phyloP scores from a whole-genome alignment of 2,888 invertebrate genomes.

The Nymphalis urticae region DNA sequence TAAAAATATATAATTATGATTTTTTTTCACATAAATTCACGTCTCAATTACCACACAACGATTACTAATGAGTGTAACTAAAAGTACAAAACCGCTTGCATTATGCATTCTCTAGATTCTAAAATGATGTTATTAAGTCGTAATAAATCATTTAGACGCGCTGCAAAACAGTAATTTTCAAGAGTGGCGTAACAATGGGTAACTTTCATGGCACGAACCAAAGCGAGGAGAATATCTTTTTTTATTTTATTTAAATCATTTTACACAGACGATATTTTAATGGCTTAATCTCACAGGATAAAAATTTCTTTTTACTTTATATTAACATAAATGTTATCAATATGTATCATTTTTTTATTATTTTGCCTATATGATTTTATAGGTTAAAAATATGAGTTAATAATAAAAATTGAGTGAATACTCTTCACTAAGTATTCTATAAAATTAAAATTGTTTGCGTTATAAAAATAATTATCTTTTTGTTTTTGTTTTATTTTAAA shows the following conservation, averaged over 20 bases:
- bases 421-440: too few species aligned
- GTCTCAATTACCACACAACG: slow-evolving; percentile 1
- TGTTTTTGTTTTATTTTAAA: too few species aligned
- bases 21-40: neutral
- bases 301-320: too few species aligned
- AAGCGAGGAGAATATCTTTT: slow-evolving; percentile 27
- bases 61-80: neutral
- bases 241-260: slow-evolving; percentile 32
- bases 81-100: slow-evolving; percentile 24
- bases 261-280: slow-evolving; percentile 6
- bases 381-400: too few species aligned
- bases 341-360: too few species aligned
- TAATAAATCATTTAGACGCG: slow-evolving; percentile 39
- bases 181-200: slow-evolving; percentile 37
- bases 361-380: too few species aligned
- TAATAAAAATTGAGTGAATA: too few species aligned
- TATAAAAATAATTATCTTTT: too few species aligned
- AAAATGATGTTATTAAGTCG: slow-evolving; percentile 38
- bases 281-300: too few species aligned
- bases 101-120: slow-evolving; percentile 29
- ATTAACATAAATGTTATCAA: neutral
- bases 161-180: slow-evolving; percentile 37
- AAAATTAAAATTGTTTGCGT: too few species aligned
- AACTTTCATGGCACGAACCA: slow-evolving; percentile 31
- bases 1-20: too few species aligned